phyloP scores from a whole-genome alignment of 2,113 vertebrate genomes.

The Eulemur macaco region DNA sequence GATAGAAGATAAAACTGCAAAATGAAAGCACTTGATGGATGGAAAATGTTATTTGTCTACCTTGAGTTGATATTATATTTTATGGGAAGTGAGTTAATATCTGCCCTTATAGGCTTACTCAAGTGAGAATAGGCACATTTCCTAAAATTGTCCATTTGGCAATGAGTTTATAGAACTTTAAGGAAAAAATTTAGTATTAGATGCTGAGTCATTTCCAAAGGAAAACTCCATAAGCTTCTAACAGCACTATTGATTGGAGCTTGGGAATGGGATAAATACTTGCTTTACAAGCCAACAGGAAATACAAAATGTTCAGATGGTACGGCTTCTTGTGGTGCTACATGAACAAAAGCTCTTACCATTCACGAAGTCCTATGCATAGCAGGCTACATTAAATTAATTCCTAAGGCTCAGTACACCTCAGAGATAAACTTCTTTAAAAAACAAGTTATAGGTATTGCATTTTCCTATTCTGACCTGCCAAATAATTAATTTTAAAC shows the following conservation, averaged over 20 bases:
- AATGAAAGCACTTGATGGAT: slow-evolving; percentile 76
- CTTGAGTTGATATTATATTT: slow-evolving; percentile 74
- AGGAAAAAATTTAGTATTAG: slow-evolving; percentile 44
- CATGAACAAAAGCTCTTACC: background rate
- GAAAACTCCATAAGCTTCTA: slow-evolving; percentile 35
- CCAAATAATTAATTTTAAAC: background rate
- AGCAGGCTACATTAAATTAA: background rate
- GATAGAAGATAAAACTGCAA: slow-evolving; percentile 75
- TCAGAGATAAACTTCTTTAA: background rate
- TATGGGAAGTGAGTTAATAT: slow-evolving; percentile 42
- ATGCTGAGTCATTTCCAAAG: slow-evolving; percentile 49
- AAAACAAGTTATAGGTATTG: background rate
- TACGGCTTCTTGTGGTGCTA: background rate
- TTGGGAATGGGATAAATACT: slow-evolving; percentile 30
- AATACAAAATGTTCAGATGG: background rate
- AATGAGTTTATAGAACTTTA: slow-evolving; percentile 39
- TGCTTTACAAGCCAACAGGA: background rate
- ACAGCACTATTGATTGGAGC: slow-evolving; percentile 24
- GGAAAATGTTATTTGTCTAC: slow-evolving; percentile 65
- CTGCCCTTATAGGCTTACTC: slow-evolving; percentile 15
- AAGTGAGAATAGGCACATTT: slow-evolving; percentile 13
- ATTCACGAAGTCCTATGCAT: background rate
- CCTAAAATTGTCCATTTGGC: slow-evolving; percentile 39
- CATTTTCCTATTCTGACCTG: background rate
- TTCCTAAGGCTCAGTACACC: background rate